These are phyloP conservation scores for Phoebastria nigripes DNA, from an alignment of 2,797 vertebrate genomes.

Conservation along the genomic window DNA sequence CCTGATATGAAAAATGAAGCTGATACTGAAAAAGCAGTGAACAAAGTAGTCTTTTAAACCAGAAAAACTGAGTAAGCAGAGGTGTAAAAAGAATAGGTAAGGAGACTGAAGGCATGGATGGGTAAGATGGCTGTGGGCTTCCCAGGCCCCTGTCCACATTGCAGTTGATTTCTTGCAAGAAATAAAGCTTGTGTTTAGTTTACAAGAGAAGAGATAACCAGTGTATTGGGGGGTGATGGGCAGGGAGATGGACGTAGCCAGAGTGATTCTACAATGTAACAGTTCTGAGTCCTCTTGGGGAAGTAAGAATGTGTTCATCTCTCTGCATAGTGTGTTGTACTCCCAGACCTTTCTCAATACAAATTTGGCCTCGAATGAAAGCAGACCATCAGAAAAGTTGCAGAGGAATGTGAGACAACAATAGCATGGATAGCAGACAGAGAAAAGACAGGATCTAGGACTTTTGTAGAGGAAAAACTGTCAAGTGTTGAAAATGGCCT, in stretches of 20 bases:
- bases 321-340: background rate
- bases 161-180: background rate
- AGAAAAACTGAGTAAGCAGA: background rate
- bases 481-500: background rate
- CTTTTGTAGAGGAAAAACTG: background rate
- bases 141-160: background rate
- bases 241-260: background rate
- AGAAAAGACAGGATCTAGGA: background rate
- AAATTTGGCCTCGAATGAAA: background rate
- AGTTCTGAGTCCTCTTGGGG: background rate
- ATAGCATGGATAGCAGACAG: background rate
- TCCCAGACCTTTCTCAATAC: background rate
- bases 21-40: background rate
- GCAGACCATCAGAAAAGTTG: background rate
- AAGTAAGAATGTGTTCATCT: background rate
- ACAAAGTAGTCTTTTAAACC: background rate
- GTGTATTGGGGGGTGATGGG: background rate
- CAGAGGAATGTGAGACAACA: background rate
- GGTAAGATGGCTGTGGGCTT: background rate
- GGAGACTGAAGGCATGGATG: background rate
- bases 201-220: background rate
- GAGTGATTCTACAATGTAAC: background rate
- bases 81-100: background rate
- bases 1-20: background rate
- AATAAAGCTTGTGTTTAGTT: background rate